Percentiles rank a stretch among this genome's conserved stretches.
These are phyloP conservation scores for Nasonia oneida DNA, from an alignment of 2,888 invertebrate genomes.

Conservation along the genomic window DNA sequence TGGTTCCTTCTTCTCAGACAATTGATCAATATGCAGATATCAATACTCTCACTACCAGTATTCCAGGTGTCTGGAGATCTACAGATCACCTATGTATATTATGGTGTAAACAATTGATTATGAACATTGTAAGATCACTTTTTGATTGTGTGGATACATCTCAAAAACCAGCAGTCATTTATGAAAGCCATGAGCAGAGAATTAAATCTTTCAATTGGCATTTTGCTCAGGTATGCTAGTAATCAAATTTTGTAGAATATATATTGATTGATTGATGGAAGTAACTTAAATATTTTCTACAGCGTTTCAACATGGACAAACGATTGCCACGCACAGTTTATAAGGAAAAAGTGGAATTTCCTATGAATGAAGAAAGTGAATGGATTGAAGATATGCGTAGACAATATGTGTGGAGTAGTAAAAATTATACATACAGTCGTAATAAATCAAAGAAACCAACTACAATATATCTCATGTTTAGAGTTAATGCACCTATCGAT, in stretches of 20 bases:
- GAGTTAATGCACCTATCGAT: constrained; percentile 82
- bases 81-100: constrained; percentile 95
- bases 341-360: constrained; percentile 75
- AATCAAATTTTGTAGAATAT: constrained; percentile 19
- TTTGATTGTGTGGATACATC: constrained; percentile 88
- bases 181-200: constrained; percentile 74
- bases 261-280: constrained; percentile 34
- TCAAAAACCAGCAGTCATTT: constrained; percentile 78
- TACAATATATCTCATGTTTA: constrained; percentile 83
- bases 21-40: constrained; percentile 75
- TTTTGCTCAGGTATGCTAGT: constrained; percentile 67
- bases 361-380: constrained; percentile 75
- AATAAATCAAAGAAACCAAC: constrained; percentile 79
- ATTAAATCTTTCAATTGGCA: constrained; percentile 81
- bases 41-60: constrained; percentile 84
- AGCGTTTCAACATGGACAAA: constrained; percentile 79
- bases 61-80: constrained; percentile 92
- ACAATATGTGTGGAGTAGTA: constrained; percentile 79
- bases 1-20: constrained; percentile 84
- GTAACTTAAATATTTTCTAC: constrained; percentile 46
- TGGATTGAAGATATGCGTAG: constrained; percentile 81
- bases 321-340: constrained; percentile 70
- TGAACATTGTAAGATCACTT: constrained; percentile 88
- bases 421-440: constrained; percentile 82
- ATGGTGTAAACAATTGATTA: constrained; percentile 95